Evolutionary conservation across 2,888 invertebrate species (phyloP), one percentile per base, ranked within the genome.

Genomic region (Drosophila formosana): DNA sequence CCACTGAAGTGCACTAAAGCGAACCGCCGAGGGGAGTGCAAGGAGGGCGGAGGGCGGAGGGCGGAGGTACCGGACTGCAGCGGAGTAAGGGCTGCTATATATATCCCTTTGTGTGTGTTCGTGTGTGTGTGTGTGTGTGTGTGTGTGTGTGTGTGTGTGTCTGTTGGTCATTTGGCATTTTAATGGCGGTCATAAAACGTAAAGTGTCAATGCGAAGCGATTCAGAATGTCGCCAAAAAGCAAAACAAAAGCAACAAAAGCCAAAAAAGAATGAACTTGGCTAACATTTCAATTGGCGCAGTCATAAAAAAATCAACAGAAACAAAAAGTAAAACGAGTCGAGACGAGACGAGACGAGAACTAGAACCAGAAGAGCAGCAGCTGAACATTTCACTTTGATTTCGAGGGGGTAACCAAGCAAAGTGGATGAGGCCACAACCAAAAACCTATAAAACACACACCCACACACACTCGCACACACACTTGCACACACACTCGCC

Each of bases 1-100:
- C 72, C 82, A 74, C 85, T 88, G 80, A 79, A 82, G 88, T 82
- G 82, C 82, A 82, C 72, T 82, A 85, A 76, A 85, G 88, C 82
- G 82, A 66, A 45, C 57, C 49, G n/a, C n/a, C 4, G n/a, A 53
- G 30, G 23, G 18, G 11, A 13, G 32, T 6, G 30, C 18, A 18
- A n/a, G n/a, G n/a, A 4, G 37, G n/a, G 32, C 7, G n/a, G 8
- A 8, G 4, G 39, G 30, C n/a, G 3, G 0, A 4, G n/a, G 30
- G 9, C 1, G 23, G 3, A n/a, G n/a, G n/a, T n/a, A n/a, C n/a
- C 4, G 7, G 30, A 11, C 26, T 18, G 4, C 1, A 7, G 23
- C 2, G 47, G 57, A 11, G 32, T 30, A 49, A 49, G 49, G 13
- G 32, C 32, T 25, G 39, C 51, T 37, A 51, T 18, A 53, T 51